phyloP scores from a whole-genome alignment of 2,888 invertebrate species.

The Xanthia togata region DNA sequence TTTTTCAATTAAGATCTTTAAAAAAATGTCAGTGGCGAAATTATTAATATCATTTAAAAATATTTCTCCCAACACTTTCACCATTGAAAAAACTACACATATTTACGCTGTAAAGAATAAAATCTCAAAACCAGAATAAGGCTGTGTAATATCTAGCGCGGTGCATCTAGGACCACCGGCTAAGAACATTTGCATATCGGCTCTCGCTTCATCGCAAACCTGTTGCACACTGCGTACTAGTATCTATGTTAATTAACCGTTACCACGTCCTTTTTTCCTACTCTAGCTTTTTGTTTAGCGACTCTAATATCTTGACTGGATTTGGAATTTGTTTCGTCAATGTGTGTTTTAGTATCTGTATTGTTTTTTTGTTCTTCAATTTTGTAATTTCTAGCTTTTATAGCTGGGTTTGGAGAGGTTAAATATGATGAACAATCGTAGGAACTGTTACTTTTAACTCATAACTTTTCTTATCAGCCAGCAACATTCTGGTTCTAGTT shows the following conservation, averaged over 20 bases:
- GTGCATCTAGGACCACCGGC: slow-evolving; percentile 82
- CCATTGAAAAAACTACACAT: background rate
- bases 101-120: slow-evolving; percentile 26
- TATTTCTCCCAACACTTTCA: background rate
- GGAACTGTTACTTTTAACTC: background rate
- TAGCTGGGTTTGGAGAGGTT: background rate
- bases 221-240: slow-evolving; percentile 71
- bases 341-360: slow-evolving; percentile 10
- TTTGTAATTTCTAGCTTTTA: background rate
- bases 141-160: slow-evolving; percentile 64
- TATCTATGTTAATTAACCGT: slow-evolving; percentile 82
- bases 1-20: no score
- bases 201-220: slow-evolving; percentile 69
- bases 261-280: slow-evolving; percentile 73
- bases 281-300: slow-evolving; percentile 66
- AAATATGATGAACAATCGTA: background rate
- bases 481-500: no score
- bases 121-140: slow-evolving; percentile 50
- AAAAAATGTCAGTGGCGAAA: background rate
- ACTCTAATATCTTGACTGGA: slow-evolving; percentile 43
- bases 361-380: background rate
- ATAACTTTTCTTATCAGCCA: background rate
- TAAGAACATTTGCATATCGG: slow-evolving; percentile 82
- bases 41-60: background rate
- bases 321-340: slow-evolving; percentile 42